Evolutionary conservation across 2,888 invertebrate species (phyloP).

Genomic region (Stratiomys singularior): DNA sequence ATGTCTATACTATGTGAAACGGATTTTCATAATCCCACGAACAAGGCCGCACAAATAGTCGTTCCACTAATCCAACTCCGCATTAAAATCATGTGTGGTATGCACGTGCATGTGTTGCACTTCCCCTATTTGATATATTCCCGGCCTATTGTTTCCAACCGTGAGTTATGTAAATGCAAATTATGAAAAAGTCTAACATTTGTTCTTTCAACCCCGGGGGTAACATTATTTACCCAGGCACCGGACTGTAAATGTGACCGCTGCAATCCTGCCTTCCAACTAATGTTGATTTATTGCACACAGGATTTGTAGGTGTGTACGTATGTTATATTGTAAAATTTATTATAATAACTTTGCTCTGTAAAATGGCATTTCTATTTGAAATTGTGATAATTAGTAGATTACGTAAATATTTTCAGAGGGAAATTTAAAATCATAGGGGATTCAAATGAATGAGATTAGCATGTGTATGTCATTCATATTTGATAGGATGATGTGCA

Average conservation of each 20-base stretch:
- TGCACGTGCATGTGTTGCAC: constrained; percentile 30
- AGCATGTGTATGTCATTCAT: background rate
- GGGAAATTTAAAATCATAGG: background rate
- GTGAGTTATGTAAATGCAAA: constrained; percentile 9
- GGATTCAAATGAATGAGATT: background rate
- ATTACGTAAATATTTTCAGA: constrained; percentile 9
- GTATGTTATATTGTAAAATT: background rate
- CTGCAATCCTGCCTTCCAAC: background rate
- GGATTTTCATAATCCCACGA: constrained; percentile 8
- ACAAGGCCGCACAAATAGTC: constrained; percentile 14
- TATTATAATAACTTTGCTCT: background rate
- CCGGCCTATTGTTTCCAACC: background rate
- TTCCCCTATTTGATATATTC: constrained; percentile 3
- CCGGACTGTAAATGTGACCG: constrained; percentile 27
- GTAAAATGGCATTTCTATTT: constrained; percentile 5
- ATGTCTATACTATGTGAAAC: background rate
- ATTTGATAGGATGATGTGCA: no score
- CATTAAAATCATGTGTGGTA: constrained; percentile 27
- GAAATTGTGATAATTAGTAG: constrained; percentile 38
- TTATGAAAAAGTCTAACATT: constrained; percentile 39
- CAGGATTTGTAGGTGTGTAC: background rate
- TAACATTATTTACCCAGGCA: background rate
- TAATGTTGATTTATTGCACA: constrained; percentile 39
- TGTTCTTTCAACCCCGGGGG: constrained; percentile 11
- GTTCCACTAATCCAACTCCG: constrained; percentile 19